Conservation (phyloP, 2,888 invertebrate genomes). For the Theretra japonica region DNA sequence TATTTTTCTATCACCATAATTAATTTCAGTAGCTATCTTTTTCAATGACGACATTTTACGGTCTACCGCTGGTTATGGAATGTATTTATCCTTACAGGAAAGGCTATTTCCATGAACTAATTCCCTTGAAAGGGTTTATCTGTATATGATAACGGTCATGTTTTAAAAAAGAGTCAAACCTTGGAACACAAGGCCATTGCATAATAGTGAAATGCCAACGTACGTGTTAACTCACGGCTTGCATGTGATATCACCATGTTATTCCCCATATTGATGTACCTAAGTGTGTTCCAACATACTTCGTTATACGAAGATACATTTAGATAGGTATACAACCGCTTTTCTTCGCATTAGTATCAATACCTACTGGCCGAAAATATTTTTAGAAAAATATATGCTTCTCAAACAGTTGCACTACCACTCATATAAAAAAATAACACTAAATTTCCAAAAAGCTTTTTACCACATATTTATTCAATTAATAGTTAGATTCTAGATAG, state of each 20-base stretch:
- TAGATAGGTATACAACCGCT: background rate
- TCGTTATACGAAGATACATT: background rate
- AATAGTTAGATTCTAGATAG: too few species aligned
- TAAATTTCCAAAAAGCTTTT: slow-evolving; percentile 1
- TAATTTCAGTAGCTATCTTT: too few species aligned
- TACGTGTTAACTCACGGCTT: slow-evolving; percentile 4
- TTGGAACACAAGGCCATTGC: background rate
- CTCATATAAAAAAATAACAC: slow-evolving; percentile 1
- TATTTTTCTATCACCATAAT: too few species aligned
- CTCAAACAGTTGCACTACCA: background rate
- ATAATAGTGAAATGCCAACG: background rate
- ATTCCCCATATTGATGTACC: background rate
- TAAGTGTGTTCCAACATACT: background rate
- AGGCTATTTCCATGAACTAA: too few species aligned
- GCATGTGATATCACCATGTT: slow-evolving; percentile 22
- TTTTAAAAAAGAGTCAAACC: background rate
- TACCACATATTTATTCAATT: background rate
- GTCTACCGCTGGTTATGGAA: too few species aligned
- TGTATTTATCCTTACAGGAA: too few species aligned
- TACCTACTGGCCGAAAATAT: background rate
- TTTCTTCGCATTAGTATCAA: background rate
- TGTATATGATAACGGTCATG: too few species aligned
- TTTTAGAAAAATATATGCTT: background rate
- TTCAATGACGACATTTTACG: too few species aligned
- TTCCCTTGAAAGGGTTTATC: too few species aligned